phyloP scores from a whole-genome alignment of 2,113 vertebrate species.

The Neotoma lepida region DNA sequence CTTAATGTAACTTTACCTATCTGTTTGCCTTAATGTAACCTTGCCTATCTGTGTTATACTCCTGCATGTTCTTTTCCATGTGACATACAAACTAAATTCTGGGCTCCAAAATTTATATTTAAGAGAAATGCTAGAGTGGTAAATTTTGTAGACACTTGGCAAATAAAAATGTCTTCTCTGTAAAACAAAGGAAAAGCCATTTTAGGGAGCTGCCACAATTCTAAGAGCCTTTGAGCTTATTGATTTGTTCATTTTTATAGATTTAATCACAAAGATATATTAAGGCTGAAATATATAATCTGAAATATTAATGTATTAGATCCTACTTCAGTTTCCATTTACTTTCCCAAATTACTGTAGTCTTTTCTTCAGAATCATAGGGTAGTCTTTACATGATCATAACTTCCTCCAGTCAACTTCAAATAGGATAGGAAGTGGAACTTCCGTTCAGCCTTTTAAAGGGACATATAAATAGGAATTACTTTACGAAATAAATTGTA shows the following conservation, averaged over 20 bases:
- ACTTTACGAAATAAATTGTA: slow-evolving; percentile 7
- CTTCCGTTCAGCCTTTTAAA: neutral
- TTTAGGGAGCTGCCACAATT: neutral
- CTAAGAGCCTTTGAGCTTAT: slow-evolving; percentile 34
- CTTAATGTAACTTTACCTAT: slow-evolving; percentile 4
- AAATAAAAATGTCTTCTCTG: slow-evolving; percentile 14
- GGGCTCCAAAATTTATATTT: slow-evolving; percentile 50
- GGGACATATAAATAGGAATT: neutral
- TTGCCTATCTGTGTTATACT: slow-evolving; percentile 35
- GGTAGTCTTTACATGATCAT: neutral
- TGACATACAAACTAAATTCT: slow-evolving; percentile 39
- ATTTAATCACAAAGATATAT: neutral
- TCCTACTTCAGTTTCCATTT: neutral
- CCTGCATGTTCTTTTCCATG: neutral
- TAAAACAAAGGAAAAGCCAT: slow-evolving; percentile 38
- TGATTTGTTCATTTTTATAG: neutral
- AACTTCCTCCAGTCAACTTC: neutral
- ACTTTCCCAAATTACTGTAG: neutral
- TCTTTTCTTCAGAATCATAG: slow-evolving; percentile 2
- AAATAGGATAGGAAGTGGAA: neutral
- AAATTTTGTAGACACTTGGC: slow-evolving; percentile 18
- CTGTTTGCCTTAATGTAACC: slow-evolving; percentile 23
- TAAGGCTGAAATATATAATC: neutral
- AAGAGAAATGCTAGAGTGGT: neutral
- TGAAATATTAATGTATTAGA: neutral